Base-by-base conservation (phyloP, 1,140 invertebrate species). In the Drosophila melanica region DNA sequence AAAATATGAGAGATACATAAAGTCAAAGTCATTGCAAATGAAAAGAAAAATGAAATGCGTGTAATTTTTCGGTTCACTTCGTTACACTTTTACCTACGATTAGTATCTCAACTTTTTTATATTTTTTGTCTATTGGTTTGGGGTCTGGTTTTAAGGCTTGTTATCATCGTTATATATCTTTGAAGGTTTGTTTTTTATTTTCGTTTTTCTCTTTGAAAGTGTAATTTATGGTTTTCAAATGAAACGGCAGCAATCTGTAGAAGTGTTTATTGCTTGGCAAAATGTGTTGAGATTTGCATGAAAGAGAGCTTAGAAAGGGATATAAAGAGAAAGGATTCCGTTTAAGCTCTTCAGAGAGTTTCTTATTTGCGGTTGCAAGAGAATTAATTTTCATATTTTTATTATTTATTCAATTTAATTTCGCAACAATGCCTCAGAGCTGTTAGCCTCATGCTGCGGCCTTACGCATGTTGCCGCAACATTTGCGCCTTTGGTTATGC, bases 1-100 rank as follows among this genome's bases (percentile, higher is more conserved):
- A 30, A 14, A 27, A 50, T 30, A 30, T 1, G n/a, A 16, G 45
- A 67, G 45, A 48, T 18, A 18, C 2, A 23, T 60, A 80, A 86
- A 82, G 35, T 58, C 58, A 23, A 75, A 85, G 81, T 85, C 81
- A 85, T 86, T 54, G 72, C 54, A 65, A 47, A 66, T 65, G 35
- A 81, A 64, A 75, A 66, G 45, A 18, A 57, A 64, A 58, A 51
- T 51, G 57, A 73, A 70, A 80, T 80, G 81, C 81, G 74, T 85
- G 66, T 81, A 86, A 85, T 86, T 69, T 72, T 59, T 69, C 27
- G 65, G 53, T 71, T 65, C 60, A 54, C 39, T 74, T 85, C 66
- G 68, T 70, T 85, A 85, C 69, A 77, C 74, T 85, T 86, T 85
- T 81, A 74, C 73, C 48, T 27, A 8, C 27, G 39, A 78, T 60